Base-by-base conservation (phyloP, 2,113 vertebrate species). In the Cavia aperea region DNA sequence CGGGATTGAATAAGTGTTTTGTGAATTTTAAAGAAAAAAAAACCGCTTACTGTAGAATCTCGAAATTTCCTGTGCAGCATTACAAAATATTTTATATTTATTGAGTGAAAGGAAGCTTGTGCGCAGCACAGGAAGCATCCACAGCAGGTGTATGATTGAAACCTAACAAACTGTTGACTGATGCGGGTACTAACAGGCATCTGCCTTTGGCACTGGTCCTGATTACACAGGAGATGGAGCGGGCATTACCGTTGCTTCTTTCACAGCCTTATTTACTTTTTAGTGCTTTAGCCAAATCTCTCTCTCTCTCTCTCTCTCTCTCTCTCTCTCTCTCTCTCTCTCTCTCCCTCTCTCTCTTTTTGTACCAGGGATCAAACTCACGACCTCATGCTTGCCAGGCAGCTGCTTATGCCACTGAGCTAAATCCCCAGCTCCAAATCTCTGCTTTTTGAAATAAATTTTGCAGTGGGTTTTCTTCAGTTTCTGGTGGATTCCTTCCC, bases 101-200 rank as follows among this genome's bases (percentile, higher is more conserved):
- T 98, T 95, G 96, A 98, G 97, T 97, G 97, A 98, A 98, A 98
- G 90, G 97, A 98, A 98, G 98, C 98, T 98, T 98, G 98, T 98
- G 98, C 98, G 98, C 98, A 98, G 98, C 98, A 99, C 98, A 97
- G 97, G 98, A 99, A 99, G 98, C 98, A 98, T 99, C 99, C 98
- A 99, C 98, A 98, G 98, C 98, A 98, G 98, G 98, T 98, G 97
- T 97, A 98, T 94, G 96, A 97, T 95, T 97, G 97, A 94, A 97
- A 97, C 95, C 94, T 96, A 97, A 77, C 95, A 97, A 95, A 95
- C 96, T 98, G 98, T 93, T 97, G 98, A 98, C 98, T 98, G 98
- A 96, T 91, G 95, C 95, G 92, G 89, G 92, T 86, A 98, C 97
- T 98, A 98, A 96, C 88, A 97, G 39, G 96, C 95, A 97, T 97